Percentiles rank a stretch among this genome's conserved stretches.
Evolutionary conservation across 2,797 vertebrate genomes (phyloP).

Genomic region (Cossypha niveicapilla): DNA sequence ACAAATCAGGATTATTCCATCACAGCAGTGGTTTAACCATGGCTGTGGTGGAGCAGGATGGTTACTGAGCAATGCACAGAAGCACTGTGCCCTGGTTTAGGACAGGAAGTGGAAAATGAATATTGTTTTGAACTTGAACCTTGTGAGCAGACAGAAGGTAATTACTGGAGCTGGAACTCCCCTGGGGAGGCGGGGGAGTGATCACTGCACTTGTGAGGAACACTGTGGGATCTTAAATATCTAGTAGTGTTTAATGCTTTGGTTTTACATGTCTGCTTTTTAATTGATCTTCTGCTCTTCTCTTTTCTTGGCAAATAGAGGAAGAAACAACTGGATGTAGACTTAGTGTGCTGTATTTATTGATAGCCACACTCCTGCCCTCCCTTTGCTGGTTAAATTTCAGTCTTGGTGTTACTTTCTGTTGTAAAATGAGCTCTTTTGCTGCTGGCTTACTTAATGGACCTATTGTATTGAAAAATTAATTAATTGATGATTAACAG

Average conservation of each 20-base stretch:
- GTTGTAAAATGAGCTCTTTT: background rate
- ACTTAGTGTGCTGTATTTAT: background rate
- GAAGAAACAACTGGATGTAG: background rate
- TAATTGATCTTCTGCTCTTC: background rate
- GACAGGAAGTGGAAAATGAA: conserved; percentile 50
- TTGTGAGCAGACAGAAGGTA: conserved; percentile 12
- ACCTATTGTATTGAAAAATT: background rate
- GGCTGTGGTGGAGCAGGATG: background rate
- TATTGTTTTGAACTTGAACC: conserved; percentile 64
- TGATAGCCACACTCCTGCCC: background rate
- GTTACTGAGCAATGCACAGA: background rate
- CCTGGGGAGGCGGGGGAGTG: background rate
- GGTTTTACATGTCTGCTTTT: conserved; percentile 39
- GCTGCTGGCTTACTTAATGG: background rate
- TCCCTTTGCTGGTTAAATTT: background rate
- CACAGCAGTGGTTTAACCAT: background rate
- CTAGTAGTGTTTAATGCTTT: background rate
- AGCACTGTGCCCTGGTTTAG: conserved; percentile 3
- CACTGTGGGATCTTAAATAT: conserved; percentile 14
- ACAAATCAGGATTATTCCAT: background rate
- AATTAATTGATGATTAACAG: background rate
- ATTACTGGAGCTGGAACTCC: conserved; percentile 20
- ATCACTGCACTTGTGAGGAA: background rate
- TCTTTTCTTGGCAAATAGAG: background rate
- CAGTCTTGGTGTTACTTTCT: background rate